Conservation (phyloP, 2,888 invertebrate genomes). For the Nomada flava region DNA sequence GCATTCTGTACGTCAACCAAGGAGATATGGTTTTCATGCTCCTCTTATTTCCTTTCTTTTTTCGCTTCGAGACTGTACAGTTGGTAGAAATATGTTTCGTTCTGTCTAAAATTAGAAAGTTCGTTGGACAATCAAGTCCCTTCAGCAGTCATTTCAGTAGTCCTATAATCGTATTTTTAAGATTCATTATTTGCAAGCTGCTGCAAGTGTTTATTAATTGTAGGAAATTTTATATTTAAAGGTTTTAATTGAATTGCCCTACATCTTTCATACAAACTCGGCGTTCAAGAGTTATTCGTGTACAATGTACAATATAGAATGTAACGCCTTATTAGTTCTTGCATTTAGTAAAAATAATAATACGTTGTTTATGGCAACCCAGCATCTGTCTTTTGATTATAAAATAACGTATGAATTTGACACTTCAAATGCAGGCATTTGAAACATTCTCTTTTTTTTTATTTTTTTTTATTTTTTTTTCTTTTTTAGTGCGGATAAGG, state of each 20-base stretch:
- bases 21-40: constrained; percentile 57
- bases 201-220: constrained; percentile 38
- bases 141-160: constrained; percentile 5
- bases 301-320: constrained; percentile 7
- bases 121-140: constrained; percentile 51
- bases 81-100: constrained; percentile 64
- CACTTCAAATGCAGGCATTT: constrained; percentile 67
- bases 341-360: neutral
- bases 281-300: constrained; percentile 1
- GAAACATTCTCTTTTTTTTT: constrained; percentile 28
- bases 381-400: no score
- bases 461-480: neutral
- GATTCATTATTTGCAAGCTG: neutral
- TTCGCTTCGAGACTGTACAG: constrained; percentile 55
- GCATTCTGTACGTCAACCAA: constrained; percentile 66
- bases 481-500: constrained; percentile 2
- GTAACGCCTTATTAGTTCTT: constrained; percentile 6
- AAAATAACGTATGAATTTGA: constrained; percentile 21
- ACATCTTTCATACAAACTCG: neutral
- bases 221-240: constrained; percentile 26
- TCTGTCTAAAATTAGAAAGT: constrained; percentile 31
- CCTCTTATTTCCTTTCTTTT: constrained; percentile 35
- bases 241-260: constrained; percentile 24
- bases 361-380: no score
- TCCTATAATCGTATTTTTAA: constrained; percentile 15